Conservation (phyloP, 2,797 vertebrate genomes). For the Crocodylus rhombifer region DNA sequence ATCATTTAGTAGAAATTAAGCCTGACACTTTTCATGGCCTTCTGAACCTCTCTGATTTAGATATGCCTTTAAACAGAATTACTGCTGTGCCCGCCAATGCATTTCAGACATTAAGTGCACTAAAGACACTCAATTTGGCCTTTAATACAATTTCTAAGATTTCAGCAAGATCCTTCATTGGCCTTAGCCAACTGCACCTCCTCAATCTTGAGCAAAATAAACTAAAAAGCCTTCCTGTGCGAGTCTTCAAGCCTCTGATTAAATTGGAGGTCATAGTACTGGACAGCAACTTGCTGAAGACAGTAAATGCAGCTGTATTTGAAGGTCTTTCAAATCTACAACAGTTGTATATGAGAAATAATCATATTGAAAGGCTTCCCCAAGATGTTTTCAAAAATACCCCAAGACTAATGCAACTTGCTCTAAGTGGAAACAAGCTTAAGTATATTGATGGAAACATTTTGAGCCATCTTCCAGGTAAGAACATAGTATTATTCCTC, state of each 20-base stretch:
- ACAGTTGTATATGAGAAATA: background rate
- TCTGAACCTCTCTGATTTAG: constrained; percentile 84
- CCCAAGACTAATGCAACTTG: constrained; percentile 81
- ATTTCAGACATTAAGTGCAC: constrained; percentile 82
- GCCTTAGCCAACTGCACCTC: constrained; percentile 82
- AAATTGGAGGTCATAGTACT: constrained; percentile 85
- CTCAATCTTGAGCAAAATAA: constrained; percentile 86
- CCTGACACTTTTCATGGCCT: constrained; percentile 81
- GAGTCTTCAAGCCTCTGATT: constrained; percentile 72
- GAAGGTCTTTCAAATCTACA: constrained; percentile 80
- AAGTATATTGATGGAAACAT: constrained; percentile 80
- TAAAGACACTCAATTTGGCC: constrained; percentile 84
- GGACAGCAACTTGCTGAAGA: constrained; percentile 82
- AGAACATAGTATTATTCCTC: background rate
- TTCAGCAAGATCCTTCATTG: constrained; percentile 79
- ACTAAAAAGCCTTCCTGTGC: constrained; percentile 75
- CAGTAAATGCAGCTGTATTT: constrained; percentile 68
- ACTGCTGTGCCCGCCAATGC: constrained; percentile 76
- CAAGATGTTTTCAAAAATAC: constrained; percentile 78
- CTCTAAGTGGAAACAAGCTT: constrained; percentile 83
- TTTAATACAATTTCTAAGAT: constrained; percentile 82
- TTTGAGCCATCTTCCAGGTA: constrained; percentile 80
- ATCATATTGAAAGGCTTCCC: constrained; percentile 51
- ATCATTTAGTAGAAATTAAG: constrained; percentile 79
- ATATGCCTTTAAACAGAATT: constrained; percentile 81